These are phyloP conservation scores for Lordiphosa stackelbergi DNA, from an alignment of 1,140 invertebrate species.

Conservation along the genomic window DNA sequence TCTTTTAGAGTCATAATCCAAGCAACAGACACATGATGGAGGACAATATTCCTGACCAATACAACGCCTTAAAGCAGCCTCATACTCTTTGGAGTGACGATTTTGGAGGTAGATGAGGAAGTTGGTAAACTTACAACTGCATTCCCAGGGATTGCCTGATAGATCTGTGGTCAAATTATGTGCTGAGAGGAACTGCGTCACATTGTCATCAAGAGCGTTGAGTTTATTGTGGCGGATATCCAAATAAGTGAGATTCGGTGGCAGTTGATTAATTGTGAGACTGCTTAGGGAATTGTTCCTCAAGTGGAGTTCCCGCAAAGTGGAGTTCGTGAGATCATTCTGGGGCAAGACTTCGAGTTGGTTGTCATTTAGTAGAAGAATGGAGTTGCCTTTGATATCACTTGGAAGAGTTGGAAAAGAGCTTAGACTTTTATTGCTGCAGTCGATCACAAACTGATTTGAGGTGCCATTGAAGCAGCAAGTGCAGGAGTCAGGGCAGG, in stretches of 20 bases:
- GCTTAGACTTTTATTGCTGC: neutral
- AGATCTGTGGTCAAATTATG: neutral
- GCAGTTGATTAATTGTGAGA: neutral
- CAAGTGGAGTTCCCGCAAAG: neutral
- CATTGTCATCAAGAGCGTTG: neutral
- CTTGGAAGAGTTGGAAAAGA: neutral
- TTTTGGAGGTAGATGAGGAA: neutral
- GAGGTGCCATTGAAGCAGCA: neutral
- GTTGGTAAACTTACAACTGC: neutral
- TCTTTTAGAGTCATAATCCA: neutral
- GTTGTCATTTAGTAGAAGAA: neutral
- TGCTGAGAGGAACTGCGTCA: neutral
- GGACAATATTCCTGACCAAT: neutral
- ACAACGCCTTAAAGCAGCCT: neutral
- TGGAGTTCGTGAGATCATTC: neutral
- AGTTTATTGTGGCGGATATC: neutral
- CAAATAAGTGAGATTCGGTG: neutral
- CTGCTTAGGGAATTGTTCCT: neutral
- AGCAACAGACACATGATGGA: neutral
- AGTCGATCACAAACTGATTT: neutral
- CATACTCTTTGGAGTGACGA: neutral
- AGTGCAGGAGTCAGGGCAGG: neutral
- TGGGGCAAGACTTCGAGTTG: neutral
- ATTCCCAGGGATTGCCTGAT: conserved; percentile 2
- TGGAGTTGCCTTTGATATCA: neutral